Percentiles rank a stretch among this genome's conserved stretches.
phyloP scores from a whole-genome alignment of 2,888 invertebrate species.

The Ichneumoninae sp. region DNA sequence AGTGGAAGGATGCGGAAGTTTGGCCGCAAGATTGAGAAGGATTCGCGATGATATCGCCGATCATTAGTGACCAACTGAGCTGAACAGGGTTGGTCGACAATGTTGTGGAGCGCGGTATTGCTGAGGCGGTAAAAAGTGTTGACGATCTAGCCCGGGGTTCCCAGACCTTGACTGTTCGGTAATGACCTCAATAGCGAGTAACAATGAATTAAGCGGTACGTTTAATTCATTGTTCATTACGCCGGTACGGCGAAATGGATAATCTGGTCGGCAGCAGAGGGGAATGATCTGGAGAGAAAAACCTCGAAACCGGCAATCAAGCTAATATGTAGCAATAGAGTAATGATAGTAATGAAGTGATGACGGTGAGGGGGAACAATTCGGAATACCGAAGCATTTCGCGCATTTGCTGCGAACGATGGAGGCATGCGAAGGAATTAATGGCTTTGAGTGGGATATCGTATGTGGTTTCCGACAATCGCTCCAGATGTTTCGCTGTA shows the following conservation, averaged over 20 bases:
- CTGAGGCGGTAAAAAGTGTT: constrained; percentile 23
- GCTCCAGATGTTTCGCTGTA: not conserved
- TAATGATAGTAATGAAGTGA: constrained; percentile 17
- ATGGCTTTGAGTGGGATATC: not conserved
- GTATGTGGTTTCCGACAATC: not conserved
- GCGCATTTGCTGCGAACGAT: not conserved
- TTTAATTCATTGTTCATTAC: no score
- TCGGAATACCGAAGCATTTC: not conserved
- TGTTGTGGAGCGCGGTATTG: not conserved
- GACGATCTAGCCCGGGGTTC: constrained; percentile 45
- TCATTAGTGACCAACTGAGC: not conserved
- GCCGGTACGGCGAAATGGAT: not conserved
- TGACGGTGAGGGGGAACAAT: not conserved
- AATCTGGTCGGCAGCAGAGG: not conserved
- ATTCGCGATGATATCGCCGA: constrained; percentile 3
- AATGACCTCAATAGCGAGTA: constrained; percentile 74
- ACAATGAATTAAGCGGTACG: constrained; percentile 46
- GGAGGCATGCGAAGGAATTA: not conserved
- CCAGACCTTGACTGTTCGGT: constrained; percentile 76
- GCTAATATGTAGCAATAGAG: constrained; percentile 46
- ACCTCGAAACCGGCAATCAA: constrained; percentile 54
- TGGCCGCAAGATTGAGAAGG: not conserved
- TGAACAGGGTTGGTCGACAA: not conserved
- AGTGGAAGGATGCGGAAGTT: not conserved
- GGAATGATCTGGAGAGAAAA: constrained; percentile 50